Percentiles rank a stretch among this genome's conserved stretches.
Evolutionary conservation across 92 coral and sea anemone genomes (phyloP).

Genomic region (Porites lobata): DNA sequence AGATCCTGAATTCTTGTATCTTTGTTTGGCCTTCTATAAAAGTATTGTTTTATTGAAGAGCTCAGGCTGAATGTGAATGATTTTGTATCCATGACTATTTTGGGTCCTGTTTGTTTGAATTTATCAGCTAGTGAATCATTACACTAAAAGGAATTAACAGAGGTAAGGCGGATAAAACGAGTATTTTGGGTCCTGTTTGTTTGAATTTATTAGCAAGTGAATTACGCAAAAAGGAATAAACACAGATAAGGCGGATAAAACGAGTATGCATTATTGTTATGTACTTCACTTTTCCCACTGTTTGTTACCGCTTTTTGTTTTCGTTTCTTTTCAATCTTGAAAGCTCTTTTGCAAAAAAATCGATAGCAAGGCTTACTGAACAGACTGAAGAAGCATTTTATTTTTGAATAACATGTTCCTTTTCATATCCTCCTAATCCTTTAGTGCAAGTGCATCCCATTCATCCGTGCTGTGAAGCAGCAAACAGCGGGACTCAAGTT

Average conservation of each 20-base stretch:
- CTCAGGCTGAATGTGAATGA: too few species aligned
- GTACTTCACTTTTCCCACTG: neutral
- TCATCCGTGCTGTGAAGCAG: conserved; percentile 9
- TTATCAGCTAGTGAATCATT: neutral
- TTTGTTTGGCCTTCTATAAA: neutral
- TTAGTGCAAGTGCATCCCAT: conserved; percentile 4
- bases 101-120: neutral
- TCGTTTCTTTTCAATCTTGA: neutral
- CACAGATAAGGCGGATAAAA: neutral
- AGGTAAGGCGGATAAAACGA: neutral
- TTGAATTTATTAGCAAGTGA: neutral
- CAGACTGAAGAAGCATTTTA: neutral
- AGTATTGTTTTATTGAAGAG: neutral
- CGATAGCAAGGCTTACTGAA: neutral
- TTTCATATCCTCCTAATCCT: neutral
- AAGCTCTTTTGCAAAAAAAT: neutral
- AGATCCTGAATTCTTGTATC: neutral
- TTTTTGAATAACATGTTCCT: neutral
- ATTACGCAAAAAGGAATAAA: neutral
- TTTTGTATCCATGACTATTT: too few species aligned
- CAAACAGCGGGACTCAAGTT: neutral
- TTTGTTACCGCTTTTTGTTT: neutral
- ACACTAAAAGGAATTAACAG: neutral
- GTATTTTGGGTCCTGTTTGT: neutral
- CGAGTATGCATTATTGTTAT: neutral